Conservation (phyloP, 2,113 vertebrate genomes). For the Tangachromis dhanisi region DNA sequence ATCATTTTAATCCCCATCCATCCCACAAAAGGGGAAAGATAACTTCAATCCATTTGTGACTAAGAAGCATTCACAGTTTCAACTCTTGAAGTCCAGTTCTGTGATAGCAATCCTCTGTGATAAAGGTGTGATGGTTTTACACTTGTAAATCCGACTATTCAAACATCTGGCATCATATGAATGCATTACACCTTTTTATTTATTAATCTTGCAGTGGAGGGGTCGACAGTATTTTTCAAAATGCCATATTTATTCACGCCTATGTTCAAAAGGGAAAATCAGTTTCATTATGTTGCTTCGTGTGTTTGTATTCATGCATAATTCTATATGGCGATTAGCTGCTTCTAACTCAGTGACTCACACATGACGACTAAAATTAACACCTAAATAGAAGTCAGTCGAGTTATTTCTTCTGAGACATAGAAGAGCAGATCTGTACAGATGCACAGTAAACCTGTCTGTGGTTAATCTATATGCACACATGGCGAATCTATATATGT, state of each 20-base stretch:
- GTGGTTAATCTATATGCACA: slow-evolving; percentile 16
- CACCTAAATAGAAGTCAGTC: not conserved
- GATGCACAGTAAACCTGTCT: slow-evolving; percentile 36
- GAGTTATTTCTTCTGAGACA: not conserved
- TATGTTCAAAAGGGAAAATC: not conserved
- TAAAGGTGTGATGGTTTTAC: slow-evolving; percentile 30
- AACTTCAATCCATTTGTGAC: slow-evolving; percentile 25
- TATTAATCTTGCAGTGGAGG: not conserved
- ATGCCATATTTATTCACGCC: not conserved
- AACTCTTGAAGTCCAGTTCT: not conserved
- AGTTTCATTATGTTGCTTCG: not conserved
- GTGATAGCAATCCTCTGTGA: slow-evolving; percentile 9
- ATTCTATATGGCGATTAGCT: not conserved
- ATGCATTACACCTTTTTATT: slow-evolving; percentile 24
- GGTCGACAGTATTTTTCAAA: not conserved
- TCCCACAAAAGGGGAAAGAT: not conserved
- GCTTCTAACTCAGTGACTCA: not conserved
- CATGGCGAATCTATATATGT: slow-evolving; percentile 39
- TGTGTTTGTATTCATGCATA: not conserved
- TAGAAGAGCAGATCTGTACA: not conserved
- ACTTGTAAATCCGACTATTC: slow-evolving; percentile 54
- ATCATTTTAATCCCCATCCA: slow-evolving; percentile 11
- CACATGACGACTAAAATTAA: not conserved
- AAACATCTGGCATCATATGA: slow-evolving; percentile 12
- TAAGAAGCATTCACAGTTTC: slow-evolving; percentile 23